These are phyloP conservation scores for Diogma glabrata DNA, from an alignment of 2,888 invertebrate genomes.

Conservation along the genomic window DNA sequence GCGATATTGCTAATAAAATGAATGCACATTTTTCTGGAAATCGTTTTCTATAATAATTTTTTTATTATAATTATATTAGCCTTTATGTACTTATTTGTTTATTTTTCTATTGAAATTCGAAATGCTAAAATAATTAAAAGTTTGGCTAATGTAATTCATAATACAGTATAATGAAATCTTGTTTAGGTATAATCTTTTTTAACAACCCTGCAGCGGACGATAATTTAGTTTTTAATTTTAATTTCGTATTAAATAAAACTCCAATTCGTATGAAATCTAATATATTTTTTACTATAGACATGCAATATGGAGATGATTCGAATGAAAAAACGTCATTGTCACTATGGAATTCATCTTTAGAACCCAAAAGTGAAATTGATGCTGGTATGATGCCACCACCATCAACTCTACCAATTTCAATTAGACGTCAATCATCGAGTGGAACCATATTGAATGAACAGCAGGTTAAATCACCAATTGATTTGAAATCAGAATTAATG, in stretches of 20 bases:
- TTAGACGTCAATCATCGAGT: constrained; percentile 49
- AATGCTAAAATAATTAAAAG: too few species aligned
- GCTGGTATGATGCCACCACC: constrained; percentile 60
- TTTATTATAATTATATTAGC: too few species aligned
- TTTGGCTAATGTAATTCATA: too few species aligned
- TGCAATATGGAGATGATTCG: constrained; percentile 6
- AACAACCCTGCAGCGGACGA: neutral
- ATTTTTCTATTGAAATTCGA: too few species aligned
- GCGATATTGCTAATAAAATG: too few species aligned
- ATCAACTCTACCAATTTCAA: constrained; percentile 46
- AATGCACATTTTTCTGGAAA: too few species aligned
- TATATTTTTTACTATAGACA: constrained; percentile 9
- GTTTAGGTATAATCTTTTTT: constrained; percentile 6
- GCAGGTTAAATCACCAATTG: constrained; percentile 39
- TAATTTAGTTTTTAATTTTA: constrained; percentile 5
- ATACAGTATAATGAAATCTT: too few species aligned
- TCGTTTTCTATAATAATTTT: too few species aligned
- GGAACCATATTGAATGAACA: constrained; percentile 45
- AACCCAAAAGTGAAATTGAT: constrained; percentile 42
- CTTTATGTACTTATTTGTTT: too few species aligned
- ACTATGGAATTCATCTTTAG: constrained; percentile 32
- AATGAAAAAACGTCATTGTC: constrained; percentile 1
- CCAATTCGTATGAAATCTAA: constrained; percentile 7
- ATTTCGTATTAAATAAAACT: constrained; percentile 1
- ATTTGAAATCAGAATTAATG: constrained; percentile 53